A percentile compares a stretch with the other conserved stretches of the same genome.
These are phyloP conservation scores for Heliangelus exortis DNA, from an alignment of 2,797 vertebrate species.

Conservation along the genomic window DNA sequence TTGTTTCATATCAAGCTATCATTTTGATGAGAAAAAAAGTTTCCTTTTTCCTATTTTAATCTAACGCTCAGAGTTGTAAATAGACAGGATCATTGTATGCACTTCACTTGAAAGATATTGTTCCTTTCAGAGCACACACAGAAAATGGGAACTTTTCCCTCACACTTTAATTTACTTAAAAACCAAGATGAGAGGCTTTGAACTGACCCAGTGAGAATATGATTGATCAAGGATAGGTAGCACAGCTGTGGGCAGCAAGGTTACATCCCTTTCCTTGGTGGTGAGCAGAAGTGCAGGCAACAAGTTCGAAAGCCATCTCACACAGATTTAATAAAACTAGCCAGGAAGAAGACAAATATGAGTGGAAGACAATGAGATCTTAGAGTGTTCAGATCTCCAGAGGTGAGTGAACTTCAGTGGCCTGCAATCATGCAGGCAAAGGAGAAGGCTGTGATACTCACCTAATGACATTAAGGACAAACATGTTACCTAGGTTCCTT, in stretches of 20 bases:
- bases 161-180: slow-evolving; percentile 76
- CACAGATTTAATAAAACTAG: background rate
- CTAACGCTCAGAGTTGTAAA: slow-evolving; percentile 58
- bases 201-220: slow-evolving; percentile 67
- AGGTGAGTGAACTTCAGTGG: background rate
- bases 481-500: background rate
- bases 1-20: slow-evolving; percentile 59
- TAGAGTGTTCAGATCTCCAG: background rate
- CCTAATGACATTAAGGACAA: background rate
- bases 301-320: background rate
- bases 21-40: slow-evolving; percentile 58
- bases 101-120: slow-evolving; percentile 36
- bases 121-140: slow-evolving; percentile 42
- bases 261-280: background rate
- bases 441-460: background rate
- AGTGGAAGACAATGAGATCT: background rate
- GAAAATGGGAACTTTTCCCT: slow-evolving; percentile 58
- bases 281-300: background rate
- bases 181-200: slow-evolving; percentile 60
- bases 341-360: slow-evolving; percentile 16
- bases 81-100: slow-evolving; percentile 47
- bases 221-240: slow-evolving; percentile 44
- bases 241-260: slow-evolving; percentile 31
- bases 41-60: slow-evolving; percentile 52
- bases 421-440: background rate